Evolutionary conservation across 2,797 vertebrate genomes (phyloP).

Genomic region (Semaprochilodus insignis): DNA sequence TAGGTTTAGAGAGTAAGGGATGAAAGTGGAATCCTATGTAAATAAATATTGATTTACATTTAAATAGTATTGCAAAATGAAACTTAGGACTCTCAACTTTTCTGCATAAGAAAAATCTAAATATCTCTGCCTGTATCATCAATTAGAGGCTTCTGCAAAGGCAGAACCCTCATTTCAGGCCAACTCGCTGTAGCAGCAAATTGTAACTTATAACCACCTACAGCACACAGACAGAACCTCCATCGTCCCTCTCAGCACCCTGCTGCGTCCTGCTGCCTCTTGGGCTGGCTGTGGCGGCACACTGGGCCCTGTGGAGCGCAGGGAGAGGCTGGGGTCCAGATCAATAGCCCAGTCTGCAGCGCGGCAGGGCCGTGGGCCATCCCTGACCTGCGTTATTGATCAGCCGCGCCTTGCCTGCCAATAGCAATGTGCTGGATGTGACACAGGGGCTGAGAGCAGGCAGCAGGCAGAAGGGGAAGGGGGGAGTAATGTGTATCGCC

Average conservation of each 20-base stretch:
- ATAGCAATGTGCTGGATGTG: conserved; percentile 89
- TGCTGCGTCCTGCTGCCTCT: conserved; percentile 33
- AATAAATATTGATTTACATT: background rate
- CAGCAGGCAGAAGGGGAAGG: conserved; percentile 63
- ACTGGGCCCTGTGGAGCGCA: conserved; percentile 75
- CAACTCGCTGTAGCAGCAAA: background rate
- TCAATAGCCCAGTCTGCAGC: conserved; percentile 88
- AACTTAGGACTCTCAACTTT: too few species aligned
- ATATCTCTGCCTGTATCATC: background rate
- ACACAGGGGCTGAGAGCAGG: conserved; percentile 81
- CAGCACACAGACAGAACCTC: background rate
- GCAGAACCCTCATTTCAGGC: background rate
- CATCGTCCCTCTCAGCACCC: conserved; percentile 5
- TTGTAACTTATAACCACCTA: background rate
- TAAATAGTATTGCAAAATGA: background rate
- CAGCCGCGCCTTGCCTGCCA: conserved; percentile 89
- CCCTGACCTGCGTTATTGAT: conserved; percentile 93
- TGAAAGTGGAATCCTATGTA: background rate
- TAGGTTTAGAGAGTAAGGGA: background rate
- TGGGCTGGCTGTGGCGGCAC: conserved; percentile 69
- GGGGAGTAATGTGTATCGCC: conserved; percentile 86
- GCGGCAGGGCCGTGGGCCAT: conserved; percentile 83
- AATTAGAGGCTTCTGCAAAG: background rate
- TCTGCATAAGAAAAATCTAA: background rate
- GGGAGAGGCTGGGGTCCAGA: conserved; percentile 86